Percentiles rank a stretch among this genome's conserved stretches.
Conservation (phyloP, 2,888 invertebrate genomes). For the Gymnoscelis rufifasciata region DNA sequence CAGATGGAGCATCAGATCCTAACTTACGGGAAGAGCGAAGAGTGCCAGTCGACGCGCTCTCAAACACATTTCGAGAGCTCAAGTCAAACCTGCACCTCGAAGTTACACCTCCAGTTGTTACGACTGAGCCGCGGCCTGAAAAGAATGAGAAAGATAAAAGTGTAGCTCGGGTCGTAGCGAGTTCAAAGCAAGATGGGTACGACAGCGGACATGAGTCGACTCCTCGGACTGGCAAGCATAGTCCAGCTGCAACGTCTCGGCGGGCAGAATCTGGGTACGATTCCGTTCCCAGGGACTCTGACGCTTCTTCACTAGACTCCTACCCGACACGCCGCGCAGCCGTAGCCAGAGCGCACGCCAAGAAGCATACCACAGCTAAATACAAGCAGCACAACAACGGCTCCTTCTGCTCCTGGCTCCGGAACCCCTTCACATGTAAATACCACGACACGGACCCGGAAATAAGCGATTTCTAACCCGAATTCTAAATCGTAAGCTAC, state of each 20-base stretch:
- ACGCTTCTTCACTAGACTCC: conserved; percentile 92
- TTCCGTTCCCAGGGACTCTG: conserved; percentile 92
- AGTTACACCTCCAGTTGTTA: conserved; percentile 77
- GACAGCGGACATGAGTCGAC: conserved; percentile 92
- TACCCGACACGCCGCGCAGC: conserved; percentile 73
- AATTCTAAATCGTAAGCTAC: conserved; percentile 63
- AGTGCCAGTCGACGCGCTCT: conserved; percentile 81
- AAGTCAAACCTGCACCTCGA: conserved; percentile 72
- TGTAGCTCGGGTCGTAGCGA: conserved; percentile 81
- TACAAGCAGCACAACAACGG: conserved; percentile 85
- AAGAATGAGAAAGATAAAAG: conserved; percentile 82
- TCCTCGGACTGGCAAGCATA: conserved; percentile 89
- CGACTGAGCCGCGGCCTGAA: conserved; percentile 79
- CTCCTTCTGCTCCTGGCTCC: conserved; percentile 86
- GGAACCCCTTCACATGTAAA: conserved; percentile 87
- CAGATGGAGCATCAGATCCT: conserved; percentile 96
- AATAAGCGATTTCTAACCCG: conserved; percentile 80
- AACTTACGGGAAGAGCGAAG: conserved; percentile 86
- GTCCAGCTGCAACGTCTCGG: conserved; percentile 86
- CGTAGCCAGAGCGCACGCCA: conserved; percentile 70
- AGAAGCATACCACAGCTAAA: conserved; percentile 79
- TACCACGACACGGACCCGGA: conserved; percentile 85
- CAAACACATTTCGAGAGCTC: conserved; percentile 78
- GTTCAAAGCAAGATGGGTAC: conserved; percentile 86
- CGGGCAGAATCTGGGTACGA: conserved; percentile 95